Evolutionary conservation across 2,113 vertebrate species (phyloP).

Genomic region (Mesembrinibis cayennensis): DNA sequence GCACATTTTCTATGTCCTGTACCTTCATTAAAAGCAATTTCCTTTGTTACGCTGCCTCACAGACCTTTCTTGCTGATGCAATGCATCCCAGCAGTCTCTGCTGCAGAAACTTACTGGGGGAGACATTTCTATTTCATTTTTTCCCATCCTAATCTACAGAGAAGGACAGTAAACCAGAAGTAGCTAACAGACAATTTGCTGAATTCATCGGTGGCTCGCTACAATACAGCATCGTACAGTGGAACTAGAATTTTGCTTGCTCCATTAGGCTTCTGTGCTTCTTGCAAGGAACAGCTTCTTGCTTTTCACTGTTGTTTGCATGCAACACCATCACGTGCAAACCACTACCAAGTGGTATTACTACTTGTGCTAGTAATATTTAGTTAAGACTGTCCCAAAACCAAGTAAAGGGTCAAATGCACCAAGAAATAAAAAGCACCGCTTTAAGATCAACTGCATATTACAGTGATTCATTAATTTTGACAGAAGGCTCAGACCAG

Average conservation of each 20-base stretch:
- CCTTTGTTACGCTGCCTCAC: background rate
- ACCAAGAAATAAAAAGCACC: background rate
- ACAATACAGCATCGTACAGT: background rate
- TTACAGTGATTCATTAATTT: background rate
- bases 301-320: background rate
- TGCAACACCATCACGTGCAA: background rate
- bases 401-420: background rate
- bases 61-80: background rate
- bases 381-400: background rate
- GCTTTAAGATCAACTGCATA: background rate
- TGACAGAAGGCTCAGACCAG: slow-evolving; percentile 22
- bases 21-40: background rate
- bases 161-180: background rate
- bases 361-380: background rate
- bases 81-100: background rate
- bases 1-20: background rate
- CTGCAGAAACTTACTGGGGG: background rate
- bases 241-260: background rate
- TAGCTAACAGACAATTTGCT: background rate
- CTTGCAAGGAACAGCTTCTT: background rate
- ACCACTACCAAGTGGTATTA: background rate
- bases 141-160: background rate
- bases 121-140: background rate
- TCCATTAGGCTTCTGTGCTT: background rate
- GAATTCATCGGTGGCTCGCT: background rate